Base-by-base conservation (phyloP, 2,888 invertebrate genomes). In the Venusia cambrica region DNA sequence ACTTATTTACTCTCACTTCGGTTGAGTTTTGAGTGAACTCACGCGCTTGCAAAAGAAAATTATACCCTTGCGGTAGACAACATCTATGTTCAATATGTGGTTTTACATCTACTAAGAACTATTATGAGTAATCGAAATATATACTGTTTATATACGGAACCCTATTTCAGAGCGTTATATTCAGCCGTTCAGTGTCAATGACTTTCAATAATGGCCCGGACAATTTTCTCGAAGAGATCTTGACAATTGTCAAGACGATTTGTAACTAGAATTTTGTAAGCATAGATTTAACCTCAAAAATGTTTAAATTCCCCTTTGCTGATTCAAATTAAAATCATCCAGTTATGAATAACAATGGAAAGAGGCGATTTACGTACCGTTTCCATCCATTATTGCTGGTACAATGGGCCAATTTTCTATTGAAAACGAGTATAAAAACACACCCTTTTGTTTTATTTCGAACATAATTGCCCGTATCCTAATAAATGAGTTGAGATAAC, bases 381-480 rank as follows among this genome's bases (percentile, higher is more conserved):
- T 27, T 20, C 7, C 11, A 12, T 5, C 12, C 13, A 35, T 35
- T 35, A 35, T 28, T 17, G 9, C 14, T 8, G 11, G 24, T 7
- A 56, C 54, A 56, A 56, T 48, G 42, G 51, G 36, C 47, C 51
- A 51, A 50, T 54, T 51, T 48, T 48, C 38, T 49, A 35, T 35
- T 29, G 35, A 19, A 35, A 10, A 50, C 38, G 41, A 38, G 45
- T 50, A 42, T 44, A 48, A 48, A 48, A 34, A 16, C 11, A 20
- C 11, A 34, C 20, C 21, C 18, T 15, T 36, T 39, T 25, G 27
- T 35, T 17, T 22, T 31, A 24, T 12, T 9, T 28, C 6, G 3
- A 12, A 6, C 9, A 28, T 35, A 28, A 35, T 28, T 28, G 17
- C 12, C 22, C 35, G 22, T 35, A 18, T 26, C 15, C 10, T 10